Conservation (phyloP, 2,113 vertebrate genomes). For the Epinephelus moara region DNA sequence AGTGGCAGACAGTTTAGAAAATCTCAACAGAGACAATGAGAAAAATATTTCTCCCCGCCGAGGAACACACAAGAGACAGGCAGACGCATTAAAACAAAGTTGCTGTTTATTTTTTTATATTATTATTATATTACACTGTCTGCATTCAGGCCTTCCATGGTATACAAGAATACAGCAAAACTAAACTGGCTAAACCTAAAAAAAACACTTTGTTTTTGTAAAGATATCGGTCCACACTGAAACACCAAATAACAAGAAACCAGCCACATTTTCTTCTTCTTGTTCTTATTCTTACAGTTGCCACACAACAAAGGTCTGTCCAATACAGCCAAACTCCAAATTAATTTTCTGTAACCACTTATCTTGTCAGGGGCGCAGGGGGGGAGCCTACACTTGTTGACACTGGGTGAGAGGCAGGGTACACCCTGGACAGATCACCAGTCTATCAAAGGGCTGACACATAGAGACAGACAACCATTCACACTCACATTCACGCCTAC, state of each 20-base stretch:
- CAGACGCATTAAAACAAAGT: slow-evolving; percentile 16
- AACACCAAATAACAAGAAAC: background rate
- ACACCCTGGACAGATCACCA: too few species aligned
- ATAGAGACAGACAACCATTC: too few species aligned
- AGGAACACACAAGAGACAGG: background rate
- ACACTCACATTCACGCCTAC: too few species aligned
- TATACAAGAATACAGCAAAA: background rate
- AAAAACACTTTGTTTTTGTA: background rate
- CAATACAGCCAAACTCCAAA: background rate
- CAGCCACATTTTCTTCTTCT: background rate
- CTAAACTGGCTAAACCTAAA: background rate
- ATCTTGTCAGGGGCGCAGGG: too few species aligned
- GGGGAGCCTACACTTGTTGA: too few species aligned
- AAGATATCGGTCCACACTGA: background rate
- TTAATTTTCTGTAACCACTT: too few species aligned
- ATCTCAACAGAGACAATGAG: slow-evolving; percentile 33
- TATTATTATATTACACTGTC: background rate
- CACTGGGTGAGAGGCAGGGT: too few species aligned
- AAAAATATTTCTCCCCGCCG: slow-evolving; percentile 9
- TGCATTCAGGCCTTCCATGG: background rate
- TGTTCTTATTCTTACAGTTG: background rate
- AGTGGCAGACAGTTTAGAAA: slow-evolving; percentile 47
- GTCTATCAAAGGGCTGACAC: too few species aligned
- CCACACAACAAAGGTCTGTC: background rate
- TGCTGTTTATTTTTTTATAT: too few species aligned